Evolutionary conservation across 2,888 invertebrate species (phyloP), one percentile per base, ranked within the genome.

Genomic region (Anorthoa munda): DNA sequence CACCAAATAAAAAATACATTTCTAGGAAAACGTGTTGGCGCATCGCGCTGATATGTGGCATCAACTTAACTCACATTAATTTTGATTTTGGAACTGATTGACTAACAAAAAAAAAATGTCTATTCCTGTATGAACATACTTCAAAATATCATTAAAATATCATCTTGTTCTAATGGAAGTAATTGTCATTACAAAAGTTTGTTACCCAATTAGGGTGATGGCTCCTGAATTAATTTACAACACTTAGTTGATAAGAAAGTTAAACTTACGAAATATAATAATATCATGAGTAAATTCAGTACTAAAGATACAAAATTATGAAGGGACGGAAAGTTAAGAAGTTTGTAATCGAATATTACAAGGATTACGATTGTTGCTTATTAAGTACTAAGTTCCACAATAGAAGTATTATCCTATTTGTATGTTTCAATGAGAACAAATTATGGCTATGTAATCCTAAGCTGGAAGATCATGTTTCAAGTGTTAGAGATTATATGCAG

Each of bases 381-480:
- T 48, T 61, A 51, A 31, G 26, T 46, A 46, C 58, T 11, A 46
- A 58, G 31, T 63, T 46, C 55, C 55, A 81, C 5, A 81, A 75
- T 60, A 46, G 3, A 55, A 45, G 7, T 53, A 55, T 60, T 78
- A 46, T 13, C 55, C 23, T n/a, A 60, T 80, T 59, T 50, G 50
- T 55, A 50, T 11, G 31, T 59, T 66, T 76, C 50, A 81, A 9
- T 18, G 55, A 60, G 55, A 48, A 51, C 26, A 79, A 79, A 58
- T 66, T 56, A 78, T 68, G 7, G 70, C 39, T 77, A 53, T 65
- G 79, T 71, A 78, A 71, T 71, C 23, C 18, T 23, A 65, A 45
- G 1, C 65, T 26, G 11, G 18, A 18, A 39, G 55, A 78, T 83
- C 67, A 67, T 50, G 64, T 79, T 78, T 26, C 72, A 60, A 58